Base-by-base conservation (phyloP, 1,140 invertebrate species). In the Coelopa frigida region DNA sequence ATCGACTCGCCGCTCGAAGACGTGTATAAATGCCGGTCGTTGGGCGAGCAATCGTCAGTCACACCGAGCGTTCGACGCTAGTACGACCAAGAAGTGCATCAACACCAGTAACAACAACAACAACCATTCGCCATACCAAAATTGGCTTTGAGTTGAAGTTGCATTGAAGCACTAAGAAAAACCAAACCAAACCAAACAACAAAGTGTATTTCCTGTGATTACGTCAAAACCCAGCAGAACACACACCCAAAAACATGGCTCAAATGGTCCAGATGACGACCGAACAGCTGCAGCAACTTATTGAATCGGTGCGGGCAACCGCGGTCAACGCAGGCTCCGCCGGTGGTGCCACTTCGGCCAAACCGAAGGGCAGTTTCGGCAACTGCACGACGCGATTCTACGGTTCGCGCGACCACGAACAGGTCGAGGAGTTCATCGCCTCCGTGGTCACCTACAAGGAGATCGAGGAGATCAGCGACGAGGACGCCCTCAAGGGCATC, bases 401-500 rank as follows among this genome's bases (percentile, higher is more conserved):
- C 15, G 65, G 65, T 0, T 32, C 52, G 39, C 60, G 65, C 17
- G 51, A 50, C 31, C 49, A 66, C 12, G 57, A 63, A n/a, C 53
- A 53, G 18, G 65, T 68, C 14, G 65, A 68, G 33, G 60, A 60
- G 37, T 68, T 68, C 38, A 53, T 68, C 23, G 58, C 53, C 18
- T 60, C 44, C 18, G 48, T 68, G 3, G 26, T 48, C 24, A 63
- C 50, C 3, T 68, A 56, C 33, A 68, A 68, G 40, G 58, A 68
- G 23, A 42, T 66, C 48, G 59, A 66, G 6, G 23, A 45, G 10
- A 61, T 73, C 5, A 49, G 32, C 31, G 69, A 73, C 45, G 55
- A 59, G 31, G 69, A 70, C 44, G 70, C 70, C 5, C 41, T 72
- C 4, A 60, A 58, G 47, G 70, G 71, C 3, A 26, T 74, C 4